Evolutionary conservation across 2,888 invertebrate species (phyloP).

Genomic region (Arctia plantaginis): DNA sequence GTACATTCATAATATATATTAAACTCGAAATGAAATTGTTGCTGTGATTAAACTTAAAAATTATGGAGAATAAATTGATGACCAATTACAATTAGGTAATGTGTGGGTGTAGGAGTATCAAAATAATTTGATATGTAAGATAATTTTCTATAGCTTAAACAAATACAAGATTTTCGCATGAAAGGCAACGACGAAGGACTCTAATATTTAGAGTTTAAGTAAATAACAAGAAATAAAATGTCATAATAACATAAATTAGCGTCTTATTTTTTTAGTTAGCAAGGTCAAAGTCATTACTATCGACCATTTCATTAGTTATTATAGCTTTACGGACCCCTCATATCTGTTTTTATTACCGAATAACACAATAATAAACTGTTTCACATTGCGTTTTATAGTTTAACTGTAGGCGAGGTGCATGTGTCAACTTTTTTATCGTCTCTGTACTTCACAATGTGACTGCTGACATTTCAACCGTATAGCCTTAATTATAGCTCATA

Average conservation of each 20-base stretch:
- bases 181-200: not conserved
- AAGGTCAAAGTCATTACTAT: not conserved
- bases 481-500: conserved; percentile 63
- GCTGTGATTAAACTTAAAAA: conserved; percentile 26
- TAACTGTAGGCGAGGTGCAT: conserved; percentile 39
- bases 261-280: not conserved
- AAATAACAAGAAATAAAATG: not conserved
- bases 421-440: conserved; percentile 62
- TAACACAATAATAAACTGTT: conserved; percentile 30
- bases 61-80: conserved; percentile 29
- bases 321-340: conserved; percentile 24
- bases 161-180: not conserved
- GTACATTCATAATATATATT: conserved; percentile 45
- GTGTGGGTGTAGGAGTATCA: not conserved
- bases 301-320: conserved; percentile 37
- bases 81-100: not conserved
- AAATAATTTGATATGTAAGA: not conserved
- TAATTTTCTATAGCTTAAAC: not conserved
- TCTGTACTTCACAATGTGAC: conserved; percentile 59
- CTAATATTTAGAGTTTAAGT: not conserved
- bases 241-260: not conserved
- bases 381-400: conserved; percentile 35
- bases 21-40: conserved; percentile 47
- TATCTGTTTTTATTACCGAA: conserved; percentile 25
- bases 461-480: conserved; percentile 76